Evolutionary conservation across 2,888 invertebrate genomes (phyloP).

Genomic region (Fabriciana adippe): DNA sequence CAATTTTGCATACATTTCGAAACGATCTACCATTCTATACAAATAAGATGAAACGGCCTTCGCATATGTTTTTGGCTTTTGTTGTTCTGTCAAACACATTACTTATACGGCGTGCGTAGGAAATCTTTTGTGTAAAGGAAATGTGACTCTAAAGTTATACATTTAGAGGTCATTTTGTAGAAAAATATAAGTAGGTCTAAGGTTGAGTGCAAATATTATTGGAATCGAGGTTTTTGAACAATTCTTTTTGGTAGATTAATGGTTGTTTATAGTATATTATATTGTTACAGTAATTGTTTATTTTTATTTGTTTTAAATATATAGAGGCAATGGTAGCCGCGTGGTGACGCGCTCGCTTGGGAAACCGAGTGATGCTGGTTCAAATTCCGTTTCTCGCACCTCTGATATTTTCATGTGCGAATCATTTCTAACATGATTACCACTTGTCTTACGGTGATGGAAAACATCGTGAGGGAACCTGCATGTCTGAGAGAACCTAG

Average conservation of each 20-base stretch:
- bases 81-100: slow-evolving; percentile 21
- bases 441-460: no score
- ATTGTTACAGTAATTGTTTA: no score
- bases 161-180: background rate
- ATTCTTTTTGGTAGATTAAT: background rate
- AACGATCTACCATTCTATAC: slow-evolving; percentile 4
- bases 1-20: slow-evolving; percentile 4
- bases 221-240: slow-evolving; percentile 7
- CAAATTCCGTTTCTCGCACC: no score
- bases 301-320: no score
- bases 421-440: no score
- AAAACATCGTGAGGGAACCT: no score
- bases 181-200: background rate
- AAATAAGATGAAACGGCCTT: slow-evolving; percentile 25
- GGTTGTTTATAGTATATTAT: background rate
- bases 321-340: no score
- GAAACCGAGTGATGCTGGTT: no score
- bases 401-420: no score
- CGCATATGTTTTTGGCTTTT: slow-evolving; percentile 28
- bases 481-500: no score
- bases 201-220: background rate
- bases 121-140: background rate
- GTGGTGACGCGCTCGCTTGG: no score
- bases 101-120: slow-evolving; percentile 18
- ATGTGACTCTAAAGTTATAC: background rate